Base-by-base conservation (phyloP, 2,888 invertebrate species). In the Drosophila rellima region DNA sequence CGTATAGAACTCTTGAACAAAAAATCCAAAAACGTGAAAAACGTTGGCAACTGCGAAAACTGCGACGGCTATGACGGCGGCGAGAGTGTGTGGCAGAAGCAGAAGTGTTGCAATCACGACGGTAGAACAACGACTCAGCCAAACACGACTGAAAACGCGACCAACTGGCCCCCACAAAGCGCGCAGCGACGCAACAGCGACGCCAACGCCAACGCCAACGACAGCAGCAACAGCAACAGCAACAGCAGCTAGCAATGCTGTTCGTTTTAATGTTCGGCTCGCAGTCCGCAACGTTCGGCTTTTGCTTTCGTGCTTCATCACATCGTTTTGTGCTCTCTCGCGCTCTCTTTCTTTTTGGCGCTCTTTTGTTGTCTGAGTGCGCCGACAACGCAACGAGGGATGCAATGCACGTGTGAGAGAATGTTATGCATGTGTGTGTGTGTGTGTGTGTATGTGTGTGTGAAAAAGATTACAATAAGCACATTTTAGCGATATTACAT, bases 51-150 rank as follows among this genome's bases (percentile, higher is more conserved):
- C 65, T 59, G 67, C 71, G 77, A 73, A 64, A 80, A 78, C 75
- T 62, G 74, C 80, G 68, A 80, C 82, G 67, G 66, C 70, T 60
- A 68, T 37, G n/a, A 50, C 60, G 64, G 70, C 65, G 54, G 76
- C 73, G 70, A 65, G 59, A 60, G 56, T 65, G 59, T 59, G 67
- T 70, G 47, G 74, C 68, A 70, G 80, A 69, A 71, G 80, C 80
- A 78, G 79, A 85, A 78, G 88, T 88, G 90, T 89, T 90, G 90
- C 90, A 90, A 90, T 90, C 86, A 81, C 90, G 81, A 85, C 87
- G 89, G 90, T 90, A 90, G 90, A 90, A 90, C 89, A 90, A 87
- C 90, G 90, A 90, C 90, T 90, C 90, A 89, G 82, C 76, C 70
- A 67, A 68, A 72, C 63, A 71, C 73, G 72, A 82, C 59, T 64